These are phyloP conservation scores for Ptilodon capucinus DNA, from an alignment of 2,888 invertebrate genomes.

Conservation along the genomic window DNA sequence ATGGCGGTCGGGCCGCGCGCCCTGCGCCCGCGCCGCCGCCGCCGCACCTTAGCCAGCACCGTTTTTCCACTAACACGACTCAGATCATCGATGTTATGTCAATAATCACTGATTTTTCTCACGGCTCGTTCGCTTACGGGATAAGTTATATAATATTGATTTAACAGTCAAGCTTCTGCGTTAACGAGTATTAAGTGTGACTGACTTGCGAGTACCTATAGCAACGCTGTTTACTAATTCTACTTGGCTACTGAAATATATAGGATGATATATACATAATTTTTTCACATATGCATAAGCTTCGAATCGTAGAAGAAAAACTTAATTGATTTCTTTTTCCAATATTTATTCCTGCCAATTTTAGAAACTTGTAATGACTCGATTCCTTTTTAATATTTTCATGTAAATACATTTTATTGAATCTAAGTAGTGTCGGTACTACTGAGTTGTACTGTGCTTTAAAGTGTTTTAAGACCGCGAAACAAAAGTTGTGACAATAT, in stretches of 20 bases:
- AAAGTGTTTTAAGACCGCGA: too few species aligned
- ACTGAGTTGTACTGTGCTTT: too few species aligned
- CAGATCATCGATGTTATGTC: slow-evolving; percentile 47
- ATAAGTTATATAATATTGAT: slow-evolving; percentile 23
- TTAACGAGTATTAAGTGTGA: slow-evolving; percentile 17
- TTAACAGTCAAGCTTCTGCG: slow-evolving; percentile 21
- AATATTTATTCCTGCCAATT: too few species aligned
- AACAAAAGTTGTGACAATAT: too few species aligned
- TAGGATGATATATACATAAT: too few species aligned
- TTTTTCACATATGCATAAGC: too few species aligned
- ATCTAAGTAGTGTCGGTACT: too few species aligned
- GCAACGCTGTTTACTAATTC: slow-evolving; percentile 1
- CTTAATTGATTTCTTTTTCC: too few species aligned
- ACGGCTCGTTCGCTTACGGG: slow-evolving; percentile 24
- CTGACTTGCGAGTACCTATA: slow-evolving; percentile 3
- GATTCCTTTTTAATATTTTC: too few species aligned
- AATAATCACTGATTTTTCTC: slow-evolving; percentile 47
- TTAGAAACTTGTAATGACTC: too few species aligned
- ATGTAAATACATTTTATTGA: too few species aligned
- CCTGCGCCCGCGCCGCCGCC: slow-evolving; percentile 44
- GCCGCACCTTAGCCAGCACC: slow-evolving; percentile 33
- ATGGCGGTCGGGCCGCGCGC: slow-evolving; percentile 59
- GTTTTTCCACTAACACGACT: slow-evolving; percentile 47
- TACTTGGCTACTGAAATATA: background rate
- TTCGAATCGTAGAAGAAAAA: too few species aligned